phyloP scores from a whole-genome alignment of 2,888 invertebrate species.

The Sipha maydis region DNA sequence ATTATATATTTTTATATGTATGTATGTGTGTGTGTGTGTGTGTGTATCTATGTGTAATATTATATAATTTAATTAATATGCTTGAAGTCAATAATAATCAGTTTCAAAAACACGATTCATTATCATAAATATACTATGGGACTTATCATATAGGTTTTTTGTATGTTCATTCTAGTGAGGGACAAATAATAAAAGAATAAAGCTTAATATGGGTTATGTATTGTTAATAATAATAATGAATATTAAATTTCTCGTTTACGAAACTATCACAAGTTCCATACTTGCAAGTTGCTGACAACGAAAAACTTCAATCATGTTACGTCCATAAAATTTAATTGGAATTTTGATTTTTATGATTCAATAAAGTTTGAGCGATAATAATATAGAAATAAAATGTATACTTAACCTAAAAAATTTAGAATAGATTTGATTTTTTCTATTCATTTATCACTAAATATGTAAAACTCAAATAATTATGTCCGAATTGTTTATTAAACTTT shows the following conservation, averaged over 20 bases:
- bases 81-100: background rate
- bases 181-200: background rate
- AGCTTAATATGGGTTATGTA: background rate
- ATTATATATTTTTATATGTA: background rate
- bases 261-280: background rate
- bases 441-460: too few species aligned
- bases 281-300: slow-evolving; percentile 15
- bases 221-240: background rate
- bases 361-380: background rate
- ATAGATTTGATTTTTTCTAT: background rate
- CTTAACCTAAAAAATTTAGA: background rate
- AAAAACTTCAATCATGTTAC: background rate
- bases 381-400: background rate
- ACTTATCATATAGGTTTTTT: background rate
- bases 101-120: background rate
- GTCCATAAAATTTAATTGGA: background rate
- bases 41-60: background rate
- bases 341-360: background rate
- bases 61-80: background rate
- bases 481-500: too few species aligned
- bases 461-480: too few species aligned
- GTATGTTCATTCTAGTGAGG: background rate
- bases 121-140: background rate
- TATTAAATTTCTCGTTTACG: background rate
- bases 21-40: background rate